Base-by-base conservation (phyloP, 1,140 invertebrate genomes). In the Drepana arcuata region DNA sequence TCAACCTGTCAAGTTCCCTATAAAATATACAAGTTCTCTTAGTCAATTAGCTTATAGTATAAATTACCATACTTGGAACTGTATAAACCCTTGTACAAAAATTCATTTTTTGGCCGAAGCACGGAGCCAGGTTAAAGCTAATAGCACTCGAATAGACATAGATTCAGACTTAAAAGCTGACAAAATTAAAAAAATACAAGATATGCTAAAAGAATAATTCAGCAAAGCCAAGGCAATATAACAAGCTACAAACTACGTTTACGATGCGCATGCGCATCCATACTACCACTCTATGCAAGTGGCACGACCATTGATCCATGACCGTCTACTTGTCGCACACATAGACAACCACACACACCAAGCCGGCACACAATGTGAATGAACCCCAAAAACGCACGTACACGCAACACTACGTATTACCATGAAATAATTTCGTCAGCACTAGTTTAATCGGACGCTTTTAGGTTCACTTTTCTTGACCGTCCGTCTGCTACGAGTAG, bases 381-480 rank as follows among this genome's bases (percentile, higher is more conserved):
- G 29, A 27, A 32, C 30, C 34, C 28, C 10, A 42, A 38, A 48
- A 38, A 15, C 30, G 23, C 29, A 21, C 32, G 27, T 46, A 46
- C 34, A 42, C 48, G 48, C 46, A 49, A 57, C 37, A 40, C 38
- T 30, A 33, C 41, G 48, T 42, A 51, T 60, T 56, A 51, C 35
- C 44, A 48, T 56, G 53, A 64, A 56, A 64, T 48, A 41, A 58
- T 59, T 62, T 59, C 52, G 43, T 50, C 24, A 42, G 42, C 48
- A 60, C 59, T 41, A 58, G 56, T 73, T 72, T 68, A 61, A 66
- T 72, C 63, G 61, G 26, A 39, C 55, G 53, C 54, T 44, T 66
- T 71, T 49, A 54, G 67, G 68, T 61, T 67, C 70, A 65, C 64
- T 74, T 69, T 68, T 64, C 61, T 68, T 65, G 57, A 37, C 42